Percentiles rank a stretch among this genome's conserved stretches.
These are phyloP conservation scores for Oreocharis arfaki DNA, from an alignment of 2,113 vertebrate genomes.

Conservation along the genomic window DNA sequence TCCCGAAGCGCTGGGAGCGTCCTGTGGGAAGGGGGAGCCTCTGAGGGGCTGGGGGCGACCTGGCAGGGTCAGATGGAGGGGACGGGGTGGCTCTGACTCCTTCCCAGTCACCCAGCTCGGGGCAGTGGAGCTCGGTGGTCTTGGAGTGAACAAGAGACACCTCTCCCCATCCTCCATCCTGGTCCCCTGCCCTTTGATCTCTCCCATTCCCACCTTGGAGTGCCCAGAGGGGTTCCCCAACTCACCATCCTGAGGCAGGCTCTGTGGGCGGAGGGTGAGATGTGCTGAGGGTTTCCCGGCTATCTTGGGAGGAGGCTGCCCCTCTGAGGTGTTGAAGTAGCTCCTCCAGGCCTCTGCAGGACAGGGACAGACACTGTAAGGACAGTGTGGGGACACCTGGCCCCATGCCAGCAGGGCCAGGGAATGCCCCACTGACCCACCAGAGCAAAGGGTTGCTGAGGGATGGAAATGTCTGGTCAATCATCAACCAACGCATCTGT, in stretches of 20 bases:
- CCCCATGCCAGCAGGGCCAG: not conserved
- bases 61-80: accelerated
- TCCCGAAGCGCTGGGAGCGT: not conserved
- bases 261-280: slow-evolving; percentile 33
- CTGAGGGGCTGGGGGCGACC: accelerated
- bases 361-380: not conserved
- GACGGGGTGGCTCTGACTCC: not conserved
- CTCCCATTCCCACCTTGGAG: not conserved
- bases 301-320: not conserved
- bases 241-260: slow-evolving; percentile 36
- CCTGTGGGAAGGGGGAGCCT: not conserved
- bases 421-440: not conserved
- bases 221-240: not conserved
- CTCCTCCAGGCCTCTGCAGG: not conserved
- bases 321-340: not conserved
- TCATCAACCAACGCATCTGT: not conserved
- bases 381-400: not conserved
- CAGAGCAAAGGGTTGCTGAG: not conserved
- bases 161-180: not conserved
- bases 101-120: not conserved
- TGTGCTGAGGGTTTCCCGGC: slow-evolving; percentile 40
- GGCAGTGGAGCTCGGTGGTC: not conserved
- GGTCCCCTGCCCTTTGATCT: not conserved
- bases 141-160: not conserved
- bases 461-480: not conserved